Conservation (phyloP, 2,888 invertebrate species). For the Microctonus hyperodae region DNA sequence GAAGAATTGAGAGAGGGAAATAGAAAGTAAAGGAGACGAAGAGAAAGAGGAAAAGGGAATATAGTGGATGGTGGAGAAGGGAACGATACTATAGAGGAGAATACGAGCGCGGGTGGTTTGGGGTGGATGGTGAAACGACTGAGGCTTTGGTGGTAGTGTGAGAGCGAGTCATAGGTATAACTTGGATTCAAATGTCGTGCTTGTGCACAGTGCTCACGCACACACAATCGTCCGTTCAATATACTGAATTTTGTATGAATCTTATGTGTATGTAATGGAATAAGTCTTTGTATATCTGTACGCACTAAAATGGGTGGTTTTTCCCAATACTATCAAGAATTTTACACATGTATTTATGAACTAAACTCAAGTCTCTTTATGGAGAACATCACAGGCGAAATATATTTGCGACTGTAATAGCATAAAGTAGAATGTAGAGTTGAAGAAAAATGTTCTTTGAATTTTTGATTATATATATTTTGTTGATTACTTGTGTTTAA, state of each 20-base stretch:
- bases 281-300: not conserved
- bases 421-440: not conserved
- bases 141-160: slow-evolving; percentile 36
- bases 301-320: slow-evolving; percentile 7
- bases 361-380: slow-evolving; percentile 6
- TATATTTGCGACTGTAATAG: not conserved
- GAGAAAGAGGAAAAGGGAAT: slow-evolving; percentile 6
- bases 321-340: not conserved
- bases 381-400: slow-evolving; percentile 8
- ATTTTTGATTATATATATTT: not conserved
- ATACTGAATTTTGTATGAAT: not conserved
- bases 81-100: slow-evolving; percentile 18
- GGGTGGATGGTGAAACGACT: slow-evolving; percentile 15
- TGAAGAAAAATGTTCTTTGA: not conserved
- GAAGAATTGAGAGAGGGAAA: not conserved
- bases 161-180: too few relatives aligned
- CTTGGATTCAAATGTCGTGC: slow-evolving; percentile 51
- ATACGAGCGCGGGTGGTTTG: slow-evolving; percentile 28
- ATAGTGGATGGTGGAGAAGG: slow-evolving; percentile 13
- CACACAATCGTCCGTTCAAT: slow-evolving; percentile 26
- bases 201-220: slow-evolving; percentile 38
- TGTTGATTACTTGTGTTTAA: not conserved
- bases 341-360: too few relatives aligned
- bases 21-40: slow-evolving; percentile 5
- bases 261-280: not conserved